These are phyloP conservation scores for Pogonus chalceus DNA, from an alignment of 1,140 invertebrate species.

Conservation along the genomic window DNA sequence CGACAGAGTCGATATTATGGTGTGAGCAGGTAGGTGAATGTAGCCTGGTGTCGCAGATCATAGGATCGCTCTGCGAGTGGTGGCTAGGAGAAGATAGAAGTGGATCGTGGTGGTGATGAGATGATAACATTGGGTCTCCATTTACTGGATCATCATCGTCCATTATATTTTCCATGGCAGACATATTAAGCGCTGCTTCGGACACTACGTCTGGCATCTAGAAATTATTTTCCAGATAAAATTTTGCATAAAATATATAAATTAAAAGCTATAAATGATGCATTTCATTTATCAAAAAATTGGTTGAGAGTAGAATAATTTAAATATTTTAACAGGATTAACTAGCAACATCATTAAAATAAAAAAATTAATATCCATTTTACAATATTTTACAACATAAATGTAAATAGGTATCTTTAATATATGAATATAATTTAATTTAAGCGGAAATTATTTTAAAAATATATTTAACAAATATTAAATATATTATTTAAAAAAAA, in stretches of 20 bases:
- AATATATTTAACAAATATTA: too few relatives aligned
- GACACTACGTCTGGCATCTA: constrained; percentile 47
- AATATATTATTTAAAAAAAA: too few relatives aligned
- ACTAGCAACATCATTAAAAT: constrained; percentile 26
- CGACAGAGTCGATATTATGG: constrained; percentile 29
- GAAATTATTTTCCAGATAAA: constrained; percentile 11
- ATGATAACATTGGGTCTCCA: constrained; percentile 52
- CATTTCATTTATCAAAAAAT: constrained; percentile 16
- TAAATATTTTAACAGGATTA: constrained; percentile 21
- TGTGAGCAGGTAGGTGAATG: constrained; percentile 27
- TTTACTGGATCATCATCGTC: constrained; percentile 60
- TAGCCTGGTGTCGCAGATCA: constrained; percentile 28
- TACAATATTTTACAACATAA: too few relatives aligned
- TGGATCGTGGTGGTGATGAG: constrained; percentile 17
- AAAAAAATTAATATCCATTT: too few relatives aligned
- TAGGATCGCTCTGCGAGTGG: constrained; percentile 22
- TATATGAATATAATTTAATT: too few relatives aligned
- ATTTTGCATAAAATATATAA: constrained; percentile 19
- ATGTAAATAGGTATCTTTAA: too few relatives aligned
- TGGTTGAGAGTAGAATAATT: not conserved
- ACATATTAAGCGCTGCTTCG: constrained; percentile 49
- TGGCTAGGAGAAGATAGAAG: constrained; percentile 22
- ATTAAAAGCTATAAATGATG: constrained; percentile 16
- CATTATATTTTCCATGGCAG: constrained; percentile 70
- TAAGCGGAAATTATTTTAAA: too few relatives aligned